Conservation (phyloP, 37 sponge, comb jelly and placozoan genomes). For the Mnemiopsis leidyi region DNA sequence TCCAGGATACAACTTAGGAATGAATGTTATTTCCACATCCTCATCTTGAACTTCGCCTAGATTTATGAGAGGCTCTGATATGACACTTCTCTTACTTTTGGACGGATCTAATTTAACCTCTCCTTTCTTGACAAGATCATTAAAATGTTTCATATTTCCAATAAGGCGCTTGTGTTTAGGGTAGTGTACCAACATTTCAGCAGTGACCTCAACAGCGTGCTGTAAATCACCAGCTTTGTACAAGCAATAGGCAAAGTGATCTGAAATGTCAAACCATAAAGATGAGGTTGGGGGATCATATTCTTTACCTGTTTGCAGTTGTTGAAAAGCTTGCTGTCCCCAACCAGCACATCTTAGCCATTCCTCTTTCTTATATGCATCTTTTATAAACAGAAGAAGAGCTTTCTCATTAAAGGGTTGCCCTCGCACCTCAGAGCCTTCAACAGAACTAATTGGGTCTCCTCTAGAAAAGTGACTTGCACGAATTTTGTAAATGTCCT, state of each 20-base stretch:
- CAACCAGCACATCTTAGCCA: constrained; percentile 2
- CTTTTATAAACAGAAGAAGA: background rate
- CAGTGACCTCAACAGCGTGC: constrained; percentile 26
- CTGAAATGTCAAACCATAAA: background rate
- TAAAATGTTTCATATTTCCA: background rate
- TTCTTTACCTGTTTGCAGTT: background rate
- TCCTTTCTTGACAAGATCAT: background rate
- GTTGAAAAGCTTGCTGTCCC: background rate
- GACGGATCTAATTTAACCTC: background rate
- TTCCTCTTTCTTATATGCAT: background rate
- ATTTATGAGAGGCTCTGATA: background rate
- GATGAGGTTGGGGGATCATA: background rate
- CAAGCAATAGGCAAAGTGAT: background rate
- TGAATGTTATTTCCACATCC: constrained; percentile 7
- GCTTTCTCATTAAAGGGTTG: background rate
- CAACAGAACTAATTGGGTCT: background rate
- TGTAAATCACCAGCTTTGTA: background rate
- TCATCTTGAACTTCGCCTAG: background rate
- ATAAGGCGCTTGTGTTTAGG: background rate
- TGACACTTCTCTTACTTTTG: background rate
- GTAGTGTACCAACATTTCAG: constrained; percentile 2
- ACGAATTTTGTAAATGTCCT: constrained; percentile 37
- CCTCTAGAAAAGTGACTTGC: constrained; percentile 43
- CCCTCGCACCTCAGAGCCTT: background rate
- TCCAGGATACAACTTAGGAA: constrained; percentile 52